These are phyloP conservation scores for Parnassius mnemosyne DNA, from an alignment of 2,888 invertebrate genomes.

Conservation along the genomic window DNA sequence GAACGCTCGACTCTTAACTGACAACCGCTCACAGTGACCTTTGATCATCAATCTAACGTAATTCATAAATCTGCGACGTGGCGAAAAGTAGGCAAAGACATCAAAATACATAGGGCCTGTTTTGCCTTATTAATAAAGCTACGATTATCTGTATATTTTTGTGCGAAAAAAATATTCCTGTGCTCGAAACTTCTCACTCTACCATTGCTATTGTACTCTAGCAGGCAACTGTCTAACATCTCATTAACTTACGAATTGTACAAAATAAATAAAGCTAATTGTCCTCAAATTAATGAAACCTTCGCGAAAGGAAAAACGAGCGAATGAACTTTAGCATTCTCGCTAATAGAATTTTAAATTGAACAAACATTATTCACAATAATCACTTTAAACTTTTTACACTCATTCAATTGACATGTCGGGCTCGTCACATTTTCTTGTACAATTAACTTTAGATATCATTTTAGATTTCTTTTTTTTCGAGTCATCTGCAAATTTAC, in stretches of 20 bases:
- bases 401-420: slow-evolving; percentile 76
- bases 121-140: not conserved
- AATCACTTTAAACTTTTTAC: slow-evolving; percentile 66
- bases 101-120: not conserved
- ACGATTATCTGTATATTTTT: slow-evolving; percentile 29
- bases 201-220: slow-evolving; percentile 66
- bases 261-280: slow-evolving; percentile 9
- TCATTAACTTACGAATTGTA: slow-evolving; percentile 24
- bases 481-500: slow-evolving; percentile 47
- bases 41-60: slow-evolving; percentile 10
- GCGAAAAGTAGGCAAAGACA: slow-evolving; percentile 10
- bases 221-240: slow-evolving; percentile 56
- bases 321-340: not conserved
- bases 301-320: not conserved
- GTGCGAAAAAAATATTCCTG: slow-evolving; percentile 44
- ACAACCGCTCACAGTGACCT: not conserved
- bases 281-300: not conserved
- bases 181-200: slow-evolving; percentile 45
- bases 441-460: slow-evolving; percentile 66
- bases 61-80: slow-evolving; percentile 20
- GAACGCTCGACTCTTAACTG: not conserved
- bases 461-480: slow-evolving; percentile 28
- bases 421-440: slow-evolving; percentile 72
- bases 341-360: slow-evolving; percentile 1
- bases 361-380: slow-evolving; percentile 49